Conservation (phyloP, 2,113 vertebrate genomes). For the Thermophis baileyi region DNA sequence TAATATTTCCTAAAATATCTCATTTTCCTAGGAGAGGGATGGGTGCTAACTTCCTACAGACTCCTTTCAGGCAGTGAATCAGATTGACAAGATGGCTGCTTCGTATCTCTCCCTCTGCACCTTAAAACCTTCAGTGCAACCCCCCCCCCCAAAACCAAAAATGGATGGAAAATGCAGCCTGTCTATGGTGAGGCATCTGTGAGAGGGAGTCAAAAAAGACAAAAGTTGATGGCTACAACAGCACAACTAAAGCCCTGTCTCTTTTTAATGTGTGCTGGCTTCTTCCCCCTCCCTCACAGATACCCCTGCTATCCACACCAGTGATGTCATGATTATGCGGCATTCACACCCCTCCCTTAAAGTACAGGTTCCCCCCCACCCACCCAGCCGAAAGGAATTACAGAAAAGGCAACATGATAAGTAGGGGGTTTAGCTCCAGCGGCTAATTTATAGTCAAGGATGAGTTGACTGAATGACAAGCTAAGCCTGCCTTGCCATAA, state of each 20-base stretch:
- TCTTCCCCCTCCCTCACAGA: background rate
- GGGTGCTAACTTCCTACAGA: no score
- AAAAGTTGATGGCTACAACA: background rate
- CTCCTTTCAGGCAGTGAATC: background rate
- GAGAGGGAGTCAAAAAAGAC: background rate
- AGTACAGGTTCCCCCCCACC: background rate
- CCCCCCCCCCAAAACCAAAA: background rate
- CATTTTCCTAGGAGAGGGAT: no score
- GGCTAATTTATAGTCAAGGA: background rate
- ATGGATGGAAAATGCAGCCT: background rate
- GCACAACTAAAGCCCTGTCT: background rate
- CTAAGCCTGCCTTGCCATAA: background rate
- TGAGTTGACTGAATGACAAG: background rate
- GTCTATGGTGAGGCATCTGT: background rate
- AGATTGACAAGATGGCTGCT: background rate
- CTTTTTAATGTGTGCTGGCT: background rate
- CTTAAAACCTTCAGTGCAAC: background rate
- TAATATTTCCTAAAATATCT: no score
- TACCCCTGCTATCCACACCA: background rate
- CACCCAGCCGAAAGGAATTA: background rate
- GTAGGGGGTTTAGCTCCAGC: background rate
- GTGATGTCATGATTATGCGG: background rate
- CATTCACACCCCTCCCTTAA: background rate
- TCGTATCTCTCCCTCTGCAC: background rate
- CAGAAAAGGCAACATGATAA: background rate